Evolutionary conservation across 2,888 invertebrate genomes (phyloP), one percentile per base, ranked within the genome.

Genomic region (Meteorus cinctellus): DNA sequence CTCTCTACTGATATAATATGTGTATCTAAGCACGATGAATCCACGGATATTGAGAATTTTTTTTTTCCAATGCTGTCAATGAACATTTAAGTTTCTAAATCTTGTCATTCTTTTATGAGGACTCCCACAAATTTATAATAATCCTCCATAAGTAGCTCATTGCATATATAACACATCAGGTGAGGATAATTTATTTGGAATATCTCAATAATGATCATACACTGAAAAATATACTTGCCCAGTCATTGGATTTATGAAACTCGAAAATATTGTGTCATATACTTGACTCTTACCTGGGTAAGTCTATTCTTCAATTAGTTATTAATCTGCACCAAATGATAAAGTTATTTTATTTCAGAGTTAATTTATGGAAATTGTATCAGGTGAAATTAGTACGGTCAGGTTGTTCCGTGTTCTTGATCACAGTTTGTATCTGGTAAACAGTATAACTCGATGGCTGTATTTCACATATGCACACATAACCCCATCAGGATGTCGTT

Each of bases 21-120:
- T 74, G 71, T 51, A 77, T 67, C 60, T 67, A 71, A 77, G 5
- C 74, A 63, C 78, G 82, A 81, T 79, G 79, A 81, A 83, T 82
- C 74, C 74, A 81, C 76, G 71, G 75, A 78, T 24, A 73, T 67
- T 31, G 36, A 71, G 19, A n/a, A 16, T 51, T 55, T 8, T 6
- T 48, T 68, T 77, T 77, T 69, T 74, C 72, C 72, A 55, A 75
- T 77, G 34, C 71, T 69, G 27, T 70, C 36, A 34, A 24, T 19
- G 8, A 65, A 65, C 16, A 60, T 62, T 29, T 41, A n/a, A 65
- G 10, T 19, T 19, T n/a, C 12, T 41, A 31, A 63, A 16, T n/a
- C 19, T 12, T 34, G 10, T 19, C 36, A 65, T 41, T 41, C n/a
- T 27, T 29, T 4, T 19, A 41, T 2, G 19, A 41, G n/a, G 19